These are phyloP conservation scores for Ammodytes marinus DNA, from an alignment of 2,113 vertebrate species.

Conservation along the genomic window DNA sequence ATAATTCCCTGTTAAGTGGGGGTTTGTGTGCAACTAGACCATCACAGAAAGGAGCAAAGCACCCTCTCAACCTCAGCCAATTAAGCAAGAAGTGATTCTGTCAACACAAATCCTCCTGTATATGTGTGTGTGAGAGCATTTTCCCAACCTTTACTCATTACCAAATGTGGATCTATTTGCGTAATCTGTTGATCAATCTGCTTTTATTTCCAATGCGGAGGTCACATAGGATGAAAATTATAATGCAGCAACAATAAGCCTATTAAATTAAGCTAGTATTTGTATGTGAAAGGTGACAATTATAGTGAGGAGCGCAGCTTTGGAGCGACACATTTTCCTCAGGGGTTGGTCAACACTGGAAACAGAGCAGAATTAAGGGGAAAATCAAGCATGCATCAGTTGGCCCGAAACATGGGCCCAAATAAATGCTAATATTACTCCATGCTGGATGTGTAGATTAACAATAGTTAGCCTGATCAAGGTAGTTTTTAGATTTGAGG, in stretches of 20 bases:
- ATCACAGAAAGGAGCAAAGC: slow-evolving; percentile 6
- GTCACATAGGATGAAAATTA: slow-evolving; percentile 3
- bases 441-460: no score
- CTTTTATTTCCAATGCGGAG: background rate
- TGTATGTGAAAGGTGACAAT: background rate
- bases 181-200: slow-evolving; percentile 5
- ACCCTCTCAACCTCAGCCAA: slow-evolving; percentile 40
- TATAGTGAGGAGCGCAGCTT: background rate
- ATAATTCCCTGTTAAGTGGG: slow-evolving; percentile 30
- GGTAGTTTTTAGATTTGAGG: no score
- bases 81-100: slow-evolving; percentile 41
- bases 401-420: background rate
- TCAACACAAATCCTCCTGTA: background rate
- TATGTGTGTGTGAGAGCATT: slow-evolving; percentile 3
- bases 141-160: background rate
- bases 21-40: slow-evolving; percentile 25
- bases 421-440: background rate
- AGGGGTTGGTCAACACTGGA: background rate
- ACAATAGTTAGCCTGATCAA: no score
- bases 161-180: slow-evolving; percentile 17
- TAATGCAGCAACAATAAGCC: background rate
- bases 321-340: background rate
- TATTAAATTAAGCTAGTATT: background rate
- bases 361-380: background rate
- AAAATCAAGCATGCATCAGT: background rate